Evolutionary conservation across 1,140 invertebrate species (phyloP), one percentile per base, ranked within the genome.

Genomic region (Acyrthosiphon pisum): DNA sequence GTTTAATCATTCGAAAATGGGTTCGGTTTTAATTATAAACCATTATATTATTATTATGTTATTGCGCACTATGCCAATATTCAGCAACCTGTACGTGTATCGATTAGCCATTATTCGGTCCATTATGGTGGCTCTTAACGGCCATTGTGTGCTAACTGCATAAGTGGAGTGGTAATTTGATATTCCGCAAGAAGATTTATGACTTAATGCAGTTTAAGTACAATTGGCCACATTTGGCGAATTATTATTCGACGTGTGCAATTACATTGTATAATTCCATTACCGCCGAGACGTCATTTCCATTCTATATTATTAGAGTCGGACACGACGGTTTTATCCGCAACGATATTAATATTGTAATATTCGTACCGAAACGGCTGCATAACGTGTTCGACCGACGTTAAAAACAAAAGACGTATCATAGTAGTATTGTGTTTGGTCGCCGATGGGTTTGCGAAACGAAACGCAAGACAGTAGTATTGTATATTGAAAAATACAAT

Each of bases 111-210:
- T 89, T 56, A 56, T 89, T 89, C 23, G 8, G 35, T 23, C 35
- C 35, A 41, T 89, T 53, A 35, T 1, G 2, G n/a, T 56, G 35
- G 35, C 48, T 89, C 50, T 41, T 89, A 89, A 89, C 53, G 50
- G 50, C 53, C 88, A 56, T 89, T 89, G 22, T 89, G 88, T 56
- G 88, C 50, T 89, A 89, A 89, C 23, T 37, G n/a, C 53, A 89
- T 89, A 37, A 53, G 46, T 88, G 46, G 22, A 89, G 48, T 56
- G 48, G 50, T 53, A 53, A 89, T 53, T 56, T 41, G 88, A 89
- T 89, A 89, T 26, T 89, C 0, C 48, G 9, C 35, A 14, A 8
- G 26, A 53, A 53, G 88, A 89, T 89, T 89, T 89, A 89, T 30
- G 88, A 56, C 22, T 56, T 37, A 53, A 89, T 56, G 7, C 23